A percentile compares a stretch with the other conserved stretches of the same genome.
Evolutionary conservation across 2,888 invertebrate genomes (phyloP).

Genomic region (Tenthredo distinguenda): DNA sequence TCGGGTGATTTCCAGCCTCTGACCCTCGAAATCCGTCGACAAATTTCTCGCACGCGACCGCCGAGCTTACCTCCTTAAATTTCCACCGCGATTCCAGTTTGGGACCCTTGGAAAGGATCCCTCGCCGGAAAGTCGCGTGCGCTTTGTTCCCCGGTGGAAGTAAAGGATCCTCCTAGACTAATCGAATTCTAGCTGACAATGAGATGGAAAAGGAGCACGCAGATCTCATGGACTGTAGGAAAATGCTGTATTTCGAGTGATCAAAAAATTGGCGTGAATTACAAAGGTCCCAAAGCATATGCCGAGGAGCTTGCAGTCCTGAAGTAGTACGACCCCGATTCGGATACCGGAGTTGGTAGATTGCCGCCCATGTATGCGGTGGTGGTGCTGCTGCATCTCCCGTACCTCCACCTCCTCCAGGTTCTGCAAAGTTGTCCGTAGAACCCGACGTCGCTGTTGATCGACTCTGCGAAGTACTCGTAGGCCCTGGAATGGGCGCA

Average conservation of each 20-base stretch:
- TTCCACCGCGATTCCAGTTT: background rate
- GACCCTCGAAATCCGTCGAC: background rate
- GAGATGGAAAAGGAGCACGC: background rate
- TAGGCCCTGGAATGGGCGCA: constrained; percentile 72
- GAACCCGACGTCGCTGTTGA: constrained; percentile 54
- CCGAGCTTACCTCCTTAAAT: background rate
- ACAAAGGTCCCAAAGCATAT: background rate
- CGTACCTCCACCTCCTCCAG: constrained; percentile 35
- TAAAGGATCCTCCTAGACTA: no score
- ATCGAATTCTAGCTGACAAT: no score
- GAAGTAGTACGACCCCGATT: constrained; percentile 65
- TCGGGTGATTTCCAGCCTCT: background rate
- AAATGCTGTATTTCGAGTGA: background rate
- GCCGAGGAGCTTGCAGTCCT: constrained; percentile 55
- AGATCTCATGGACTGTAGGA: background rate
- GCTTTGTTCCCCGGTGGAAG: background rate
- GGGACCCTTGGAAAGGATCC: constrained; percentile 5
- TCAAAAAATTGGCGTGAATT: background rate
- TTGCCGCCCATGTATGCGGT: constrained; percentile 62
- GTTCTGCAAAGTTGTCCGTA: background rate
- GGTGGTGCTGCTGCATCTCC: constrained; percentile 52
- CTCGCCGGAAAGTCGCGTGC: background rate
- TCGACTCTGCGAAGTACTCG: constrained; percentile 71
- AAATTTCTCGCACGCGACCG: background rate
- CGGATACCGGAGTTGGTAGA: constrained; percentile 34